Base-by-base conservation (phyloP, 2,113 vertebrate genomes). In the Polyodon spathula region DNA sequence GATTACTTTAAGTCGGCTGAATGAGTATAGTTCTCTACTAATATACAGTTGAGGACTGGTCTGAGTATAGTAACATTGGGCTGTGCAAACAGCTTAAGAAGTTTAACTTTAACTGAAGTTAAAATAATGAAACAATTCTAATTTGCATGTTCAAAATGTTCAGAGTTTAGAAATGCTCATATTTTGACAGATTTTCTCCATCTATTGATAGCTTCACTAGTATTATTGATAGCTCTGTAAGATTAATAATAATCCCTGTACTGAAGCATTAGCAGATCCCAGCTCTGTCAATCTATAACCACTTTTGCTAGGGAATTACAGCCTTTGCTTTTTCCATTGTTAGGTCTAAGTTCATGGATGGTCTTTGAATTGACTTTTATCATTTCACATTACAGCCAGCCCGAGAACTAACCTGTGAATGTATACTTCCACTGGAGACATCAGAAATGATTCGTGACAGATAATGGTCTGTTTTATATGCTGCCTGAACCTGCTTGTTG, bases 401-500 rank as follows among this genome's bases (percentile, higher is more conserved):
- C 64, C 68, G 63, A 69, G 71, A 76, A 66, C 58, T 69, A 69
- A 66, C 62, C 65, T 56, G 73, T 70, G 61, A 69, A 63, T 63
- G n/a, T 63, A 66, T 68, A 62, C 68, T 60, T 62, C 61, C 70
- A 74, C 61, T 76, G 63, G 69, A 74, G 71, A 74, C 58, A 68
- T 65, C 58, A 37, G 61, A 66, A 67, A 66, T 65, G 69, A 77
- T 81, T 80, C 80, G 75, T 64, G 43, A 48, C 56, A n/a, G 67
- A 62, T 69, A 75, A 68, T 81, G 72, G 63, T 65, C 73, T 73
- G 73, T 70, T 65, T 70, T 68, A 44, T 76, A 75, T 83, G 76
- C 71, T 62, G 74, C 68, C 62, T 39, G 65, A 1, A 67, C 70
- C 75, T 76, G 75, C 72, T 78, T 79, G 77, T 74, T 80, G 78